Base-by-base conservation (phyloP, 2,888 invertebrate species). In the Polymixis flavicincta region DNA sequence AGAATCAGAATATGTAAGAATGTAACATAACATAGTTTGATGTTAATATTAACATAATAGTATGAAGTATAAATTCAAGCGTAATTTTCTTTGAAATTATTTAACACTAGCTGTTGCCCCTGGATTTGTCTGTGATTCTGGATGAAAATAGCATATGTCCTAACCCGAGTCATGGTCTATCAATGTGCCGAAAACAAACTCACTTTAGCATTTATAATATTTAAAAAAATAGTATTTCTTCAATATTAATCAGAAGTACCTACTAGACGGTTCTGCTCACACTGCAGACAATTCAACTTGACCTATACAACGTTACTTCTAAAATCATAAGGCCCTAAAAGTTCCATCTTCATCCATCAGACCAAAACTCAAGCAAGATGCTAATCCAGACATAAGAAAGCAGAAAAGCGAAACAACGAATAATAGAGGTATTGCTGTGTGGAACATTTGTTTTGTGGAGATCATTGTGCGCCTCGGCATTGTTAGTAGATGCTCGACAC, bases 401-500 rank as follows among this genome's bases (percentile, higher is more conserved):
- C 63, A 69, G 74, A 76, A 87, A 85, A 77, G 48, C 59, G 72
- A 75, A 74, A 71, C 68, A 82, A 81, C 74, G 71, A 84, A 83
- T 76, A 82, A 75, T 74, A 48, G 59, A 67, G 71, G 70, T 67
- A 85, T 78, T 80, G 71, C 80, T 74, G 70, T 74, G 78, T 73
- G 64, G 72, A 79, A 83, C 83, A 85, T 81, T 87, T 88, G 85
- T 89, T 84, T 84, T 83, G 80, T 82, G n/a, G 80, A 84, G 79
- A 83, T 87, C 85, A 87, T 86, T 88, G 88, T 82, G 79, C 63
- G 61, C 71, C 71, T 67, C 68, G 76, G 80, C 85, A 88, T 89
- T 89, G 89, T 89, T 87, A 87, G 89, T 37, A 72, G 72, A 76
- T 82, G 76, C 89, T 89, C 82, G 75, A 88, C 84, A 70, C 71